A percentile compares a stretch with the other conserved stretches of the same genome.
Conservation (phyloP, 2,888 invertebrate genomes). For the Lysandra coridon region DNA sequence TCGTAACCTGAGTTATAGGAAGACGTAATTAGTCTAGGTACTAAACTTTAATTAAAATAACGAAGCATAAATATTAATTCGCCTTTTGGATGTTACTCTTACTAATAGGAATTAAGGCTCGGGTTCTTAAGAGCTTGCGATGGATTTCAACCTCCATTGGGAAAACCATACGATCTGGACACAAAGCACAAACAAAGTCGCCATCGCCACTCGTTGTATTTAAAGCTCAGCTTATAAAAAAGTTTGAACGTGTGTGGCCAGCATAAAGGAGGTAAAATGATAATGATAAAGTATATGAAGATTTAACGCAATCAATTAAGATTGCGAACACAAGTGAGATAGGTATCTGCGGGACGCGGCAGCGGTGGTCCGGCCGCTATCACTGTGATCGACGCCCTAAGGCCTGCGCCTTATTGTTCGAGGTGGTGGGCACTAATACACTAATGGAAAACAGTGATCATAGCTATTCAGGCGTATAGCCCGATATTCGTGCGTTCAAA, state of each 20-base stretch:
- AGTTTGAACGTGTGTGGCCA: neutral
- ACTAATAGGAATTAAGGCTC: no score
- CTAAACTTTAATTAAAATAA: no score
- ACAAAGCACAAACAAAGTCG: no score
- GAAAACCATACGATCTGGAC: no score
- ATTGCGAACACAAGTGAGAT: conserved; percentile 16
- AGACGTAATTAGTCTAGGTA: no score
- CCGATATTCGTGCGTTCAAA: no score
- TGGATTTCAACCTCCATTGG: no score
- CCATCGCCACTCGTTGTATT: no score
- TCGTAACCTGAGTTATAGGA: neutral
- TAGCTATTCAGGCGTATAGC: no score
- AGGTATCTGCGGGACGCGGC: neutral
- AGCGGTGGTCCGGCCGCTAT: conserved; percentile 7
- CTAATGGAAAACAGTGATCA: neutral
- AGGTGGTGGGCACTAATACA: neutral
- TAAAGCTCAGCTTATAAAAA: neutral
- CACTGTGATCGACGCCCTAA: conserved; percentile 15
- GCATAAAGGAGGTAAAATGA: neutral
- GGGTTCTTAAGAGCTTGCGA: no score
- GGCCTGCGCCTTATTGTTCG: conserved; percentile 11
- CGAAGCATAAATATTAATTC: no score
- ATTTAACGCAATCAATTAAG: conserved; percentile 25
- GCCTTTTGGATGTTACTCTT: no score
- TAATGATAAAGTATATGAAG: conserved; percentile 18